Evolutionary conservation across 2,113 vertebrate species (phyloP).

Genomic region (Otolemur garnettii): DNA sequence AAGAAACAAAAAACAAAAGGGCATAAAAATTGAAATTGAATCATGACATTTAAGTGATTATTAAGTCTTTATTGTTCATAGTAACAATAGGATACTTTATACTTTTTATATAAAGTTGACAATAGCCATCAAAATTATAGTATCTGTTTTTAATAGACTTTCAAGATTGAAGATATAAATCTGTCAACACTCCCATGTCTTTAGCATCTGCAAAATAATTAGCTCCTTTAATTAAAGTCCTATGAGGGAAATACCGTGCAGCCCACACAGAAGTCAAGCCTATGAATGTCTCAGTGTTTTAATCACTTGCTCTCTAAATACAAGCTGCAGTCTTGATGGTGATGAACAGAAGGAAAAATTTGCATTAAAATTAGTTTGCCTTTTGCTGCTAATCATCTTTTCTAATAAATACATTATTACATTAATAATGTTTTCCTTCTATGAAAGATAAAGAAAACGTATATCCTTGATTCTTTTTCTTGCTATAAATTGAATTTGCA

Average conservation of each 20-base stretch:
- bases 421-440: not conserved
- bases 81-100: constrained; percentile 10
- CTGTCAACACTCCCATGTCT: not conserved
- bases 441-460: not conserved
- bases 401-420: not conserved
- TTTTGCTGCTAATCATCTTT: too few relatives aligned
- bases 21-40: constrained; percentile 14
- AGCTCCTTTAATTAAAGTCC: constrained; percentile 60
- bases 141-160: constrained; percentile 48
- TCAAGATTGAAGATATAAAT: constrained; percentile 42
- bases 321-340: not conserved
- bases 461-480: constrained; percentile 3
- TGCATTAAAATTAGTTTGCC: constrained; percentile 5
- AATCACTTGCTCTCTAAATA: not conserved
- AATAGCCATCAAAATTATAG: not conserved
- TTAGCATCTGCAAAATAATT: constrained; percentile 67
- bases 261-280: constrained; percentile 33
- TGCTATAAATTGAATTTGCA: not conserved
- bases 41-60: not conserved
- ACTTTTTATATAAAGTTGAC: constrained; percentile 31
- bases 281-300: constrained; percentile 54
- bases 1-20: not conserved
- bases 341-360: not conserved
- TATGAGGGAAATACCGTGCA: not conserved
- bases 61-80: not conserved